These are phyloP conservation scores for Lasioglossum albipes DNA, from an alignment of 1,140 invertebrate species.

Conservation along the genomic window DNA sequence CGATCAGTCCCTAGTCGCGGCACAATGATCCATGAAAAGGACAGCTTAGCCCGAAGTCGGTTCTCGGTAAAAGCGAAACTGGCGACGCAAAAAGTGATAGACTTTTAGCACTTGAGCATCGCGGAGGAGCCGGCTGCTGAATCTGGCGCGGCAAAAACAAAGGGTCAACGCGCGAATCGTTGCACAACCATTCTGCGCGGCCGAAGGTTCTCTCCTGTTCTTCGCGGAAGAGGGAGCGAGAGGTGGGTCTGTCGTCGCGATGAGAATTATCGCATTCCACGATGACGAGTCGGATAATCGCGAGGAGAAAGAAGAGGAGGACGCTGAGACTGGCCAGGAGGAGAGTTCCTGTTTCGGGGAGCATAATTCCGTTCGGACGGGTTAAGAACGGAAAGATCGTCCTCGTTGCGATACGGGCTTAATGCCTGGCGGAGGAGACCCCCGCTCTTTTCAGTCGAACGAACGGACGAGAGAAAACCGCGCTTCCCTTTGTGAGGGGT, in stretches of 20 bases:
- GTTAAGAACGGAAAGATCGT: conserved; percentile 30
- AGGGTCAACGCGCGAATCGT: not conserved
- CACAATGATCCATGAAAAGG: too few relatives aligned
- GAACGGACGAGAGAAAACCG: not conserved
- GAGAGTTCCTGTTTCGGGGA: conserved; percentile 21
- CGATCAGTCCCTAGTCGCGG: too few relatives aligned
- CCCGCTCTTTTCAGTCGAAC: conserved; percentile 21
- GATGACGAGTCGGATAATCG: conserved; percentile 58
- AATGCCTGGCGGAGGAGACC: not conserved
- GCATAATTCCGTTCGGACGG: conserved; percentile 11
- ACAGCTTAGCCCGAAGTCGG: too few relatives aligned
- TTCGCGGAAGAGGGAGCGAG: not conserved
- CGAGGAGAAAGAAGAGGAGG: conserved; percentile 24
- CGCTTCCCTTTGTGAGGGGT: conserved; percentile 28
- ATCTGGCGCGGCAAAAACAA: not conserved
- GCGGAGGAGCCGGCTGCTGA: too few relatives aligned
- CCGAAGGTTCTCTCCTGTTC: not conserved
- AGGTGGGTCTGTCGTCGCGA: conserved; percentile 38
- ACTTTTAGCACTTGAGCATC: too few relatives aligned
- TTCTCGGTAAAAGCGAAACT: too few relatives aligned
- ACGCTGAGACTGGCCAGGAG: conserved; percentile 17
- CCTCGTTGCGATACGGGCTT: conserved; percentile 27
- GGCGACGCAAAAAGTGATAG: too few relatives aligned
- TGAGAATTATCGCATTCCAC: conserved; percentile 49
- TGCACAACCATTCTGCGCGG: not conserved